Evolutionary conservation across 35 echinoderm and acorn worm species (phyloP).

Genomic region (Heliocidaris erythrogramma): DNA sequence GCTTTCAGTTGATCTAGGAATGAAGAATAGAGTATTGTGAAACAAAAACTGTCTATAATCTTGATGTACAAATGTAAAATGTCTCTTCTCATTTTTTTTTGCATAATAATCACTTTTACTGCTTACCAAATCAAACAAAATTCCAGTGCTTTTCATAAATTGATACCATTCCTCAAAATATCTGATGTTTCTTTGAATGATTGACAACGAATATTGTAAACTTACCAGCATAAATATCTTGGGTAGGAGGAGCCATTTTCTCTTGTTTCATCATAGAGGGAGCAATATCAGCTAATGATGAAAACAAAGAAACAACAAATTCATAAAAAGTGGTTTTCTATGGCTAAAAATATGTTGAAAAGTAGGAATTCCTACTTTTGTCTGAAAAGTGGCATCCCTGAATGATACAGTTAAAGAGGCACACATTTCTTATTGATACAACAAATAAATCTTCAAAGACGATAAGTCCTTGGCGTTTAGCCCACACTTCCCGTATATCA

Average conservation of each 20-base stretch:
- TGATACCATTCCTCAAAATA: neutral
- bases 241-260: conserved; percentile 72
- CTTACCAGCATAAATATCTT: conserved; percentile 88
- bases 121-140: neutral
- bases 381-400: too few species aligned
- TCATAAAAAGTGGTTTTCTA: too few species aligned
- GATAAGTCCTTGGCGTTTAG: too few species aligned
- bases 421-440: too few species aligned
- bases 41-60: too few species aligned
- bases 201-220: neutral
- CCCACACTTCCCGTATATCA: too few species aligned
- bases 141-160: neutral
- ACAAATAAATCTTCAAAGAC: too few species aligned
- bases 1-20: conserved; percentile 87
- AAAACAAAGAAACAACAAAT: neutral
- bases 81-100: too few species aligned
- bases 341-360: too few species aligned
- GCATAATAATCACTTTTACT: neutral
- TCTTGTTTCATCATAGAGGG: conserved; percentile 49
- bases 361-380: too few species aligned
- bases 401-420: neutral
- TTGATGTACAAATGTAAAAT: too few species aligned
- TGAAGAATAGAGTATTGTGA: neutral
- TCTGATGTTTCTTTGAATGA: neutral
- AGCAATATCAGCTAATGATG: conserved; percentile 52